Percentiles rank a stretch among this genome's conserved stretches.
Evolutionary conservation across 2,888 invertebrate species (phyloP).

Genomic region (Chloromyia formosa): DNA sequence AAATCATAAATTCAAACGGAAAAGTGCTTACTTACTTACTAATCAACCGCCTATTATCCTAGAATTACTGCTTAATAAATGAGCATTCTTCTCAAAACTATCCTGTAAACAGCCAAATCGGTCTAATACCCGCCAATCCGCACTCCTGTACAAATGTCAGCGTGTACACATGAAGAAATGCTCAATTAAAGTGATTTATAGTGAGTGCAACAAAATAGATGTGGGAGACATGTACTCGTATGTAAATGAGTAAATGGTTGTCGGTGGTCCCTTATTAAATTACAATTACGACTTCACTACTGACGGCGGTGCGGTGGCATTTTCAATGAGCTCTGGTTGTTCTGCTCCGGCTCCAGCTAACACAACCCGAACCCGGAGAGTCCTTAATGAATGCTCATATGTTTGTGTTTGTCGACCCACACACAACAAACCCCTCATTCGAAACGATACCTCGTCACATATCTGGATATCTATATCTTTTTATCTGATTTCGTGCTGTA

Average conservation of each 20-base stretch:
- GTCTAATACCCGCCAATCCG: too few relatives aligned
- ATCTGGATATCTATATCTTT: conserved; percentile 17
- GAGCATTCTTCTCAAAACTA: too few relatives aligned
- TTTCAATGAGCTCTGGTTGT: background rate
- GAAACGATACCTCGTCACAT: background rate
- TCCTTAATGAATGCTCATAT: conserved; percentile 22
- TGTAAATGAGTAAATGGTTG: conserved; percentile 32
- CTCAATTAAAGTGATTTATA: conserved; percentile 42
- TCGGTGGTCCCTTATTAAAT: conserved; percentile 35
- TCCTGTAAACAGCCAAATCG: too few relatives aligned
- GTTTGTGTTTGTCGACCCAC: background rate
- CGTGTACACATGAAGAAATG: conserved; percentile 11
- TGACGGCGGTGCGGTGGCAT: background rate
- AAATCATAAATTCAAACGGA: too few relatives aligned
- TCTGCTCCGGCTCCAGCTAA: background rate
- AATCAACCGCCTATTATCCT: too few relatives aligned
- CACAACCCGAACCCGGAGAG: background rate
- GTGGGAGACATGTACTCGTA: background rate
- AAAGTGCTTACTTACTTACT: too few relatives aligned
- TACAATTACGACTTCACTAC: conserved; percentile 19
- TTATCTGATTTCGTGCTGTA: conserved; percentile 40
- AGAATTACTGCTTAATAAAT: too few relatives aligned
- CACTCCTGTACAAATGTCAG: background rate
- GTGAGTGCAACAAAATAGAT: conserved; percentile 23
- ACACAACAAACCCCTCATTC: conserved; percentile 7